Conservation (phyloP, 2,113 vertebrate genomes). For the Clarias macrocephalus region DNA sequence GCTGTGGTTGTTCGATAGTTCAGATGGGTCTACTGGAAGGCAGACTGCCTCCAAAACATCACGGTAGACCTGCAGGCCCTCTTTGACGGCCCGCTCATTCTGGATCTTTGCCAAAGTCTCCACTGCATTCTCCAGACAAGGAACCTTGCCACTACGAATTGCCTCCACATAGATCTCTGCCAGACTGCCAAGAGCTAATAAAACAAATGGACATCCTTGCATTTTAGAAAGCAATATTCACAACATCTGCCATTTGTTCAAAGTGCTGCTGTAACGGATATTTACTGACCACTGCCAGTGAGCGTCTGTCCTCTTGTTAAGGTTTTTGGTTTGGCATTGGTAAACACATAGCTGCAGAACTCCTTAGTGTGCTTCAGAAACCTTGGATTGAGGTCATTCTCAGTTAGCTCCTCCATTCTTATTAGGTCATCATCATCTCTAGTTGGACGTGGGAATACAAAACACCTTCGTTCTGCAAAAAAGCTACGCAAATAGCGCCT, state of each 20-base stretch:
- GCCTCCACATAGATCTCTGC: slow-evolving; percentile 54
- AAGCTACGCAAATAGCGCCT: slow-evolving; percentile 51
- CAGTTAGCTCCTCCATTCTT: slow-evolving; percentile 48
- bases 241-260: neutral
- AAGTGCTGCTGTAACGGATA: neutral
- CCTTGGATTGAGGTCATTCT: slow-evolving; percentile 29
- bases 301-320: slow-evolving; percentile 49
- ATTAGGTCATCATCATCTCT: slow-evolving; percentile 27
- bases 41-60: slow-evolving; percentile 25
- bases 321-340: slow-evolving; percentile 50
- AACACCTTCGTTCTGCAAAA: slow-evolving; percentile 55
- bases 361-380: slow-evolving; percentile 52
- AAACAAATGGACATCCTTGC: neutral
- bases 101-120: slow-evolving; percentile 52
- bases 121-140: slow-evolving; percentile 63
- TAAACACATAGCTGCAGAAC: slow-evolving; percentile 60
- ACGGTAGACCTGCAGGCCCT: slow-evolving; percentile 41
- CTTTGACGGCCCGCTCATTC: slow-evolving; percentile 49
- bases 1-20: slow-evolving; percentile 48
- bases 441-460: slow-evolving; percentile 55
- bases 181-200: slow-evolving; percentile 54
- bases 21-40: slow-evolving; percentile 42
- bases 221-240: neutral
- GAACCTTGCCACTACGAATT: slow-evolving; percentile 57
- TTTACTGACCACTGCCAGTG: slow-evolving; percentile 58